Percentiles rank a stretch among this genome's conserved stretches.
These are phyloP conservation scores for Helleia helle DNA, from an alignment of 2,888 invertebrate genomes.

Conservation along the genomic window DNA sequence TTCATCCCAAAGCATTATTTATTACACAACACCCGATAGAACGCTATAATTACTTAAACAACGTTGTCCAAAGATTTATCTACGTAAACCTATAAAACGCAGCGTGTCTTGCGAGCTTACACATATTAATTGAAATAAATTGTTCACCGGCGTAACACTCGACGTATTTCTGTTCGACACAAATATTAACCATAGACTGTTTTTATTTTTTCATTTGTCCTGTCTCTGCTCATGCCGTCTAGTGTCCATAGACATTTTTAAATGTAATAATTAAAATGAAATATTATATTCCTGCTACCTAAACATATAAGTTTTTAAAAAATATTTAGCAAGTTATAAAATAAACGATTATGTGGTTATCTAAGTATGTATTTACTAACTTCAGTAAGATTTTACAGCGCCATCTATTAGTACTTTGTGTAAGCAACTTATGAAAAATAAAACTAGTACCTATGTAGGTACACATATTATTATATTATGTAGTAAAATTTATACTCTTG, in stretches of 20 bases:
- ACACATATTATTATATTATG: too few relatives aligned
- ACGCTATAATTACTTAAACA: conserved; percentile 33
- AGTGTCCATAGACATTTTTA: conserved; percentile 15
- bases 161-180: conserved; percentile 62
- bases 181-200: conserved; percentile 53
- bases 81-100: conserved; percentile 46
- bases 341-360: too few relatives aligned
- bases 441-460: too few relatives aligned
- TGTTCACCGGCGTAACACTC: conserved; percentile 59
- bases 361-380: too few relatives aligned
- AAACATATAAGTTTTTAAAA: too few relatives aligned
- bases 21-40: conserved; percentile 42
- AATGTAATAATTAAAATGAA: too few relatives aligned
- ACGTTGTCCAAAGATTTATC: conserved; percentile 40
- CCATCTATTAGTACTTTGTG: too few relatives aligned
- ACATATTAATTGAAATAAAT: conserved; percentile 67
- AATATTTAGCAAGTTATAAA: too few relatives aligned
- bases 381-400: too few relatives aligned
- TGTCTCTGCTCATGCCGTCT: conserved; percentile 9
- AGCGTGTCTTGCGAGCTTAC: conserved; percentile 48
- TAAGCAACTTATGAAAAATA: too few relatives aligned
- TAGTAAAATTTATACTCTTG: too few relatives aligned
- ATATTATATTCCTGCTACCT: too few relatives aligned
- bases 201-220: conserved; percentile 15
- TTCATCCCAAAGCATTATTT: conserved; percentile 67